Base-by-base conservation (phyloP, 2,113 vertebrate genomes). In the Bujurquina vittata region DNA sequence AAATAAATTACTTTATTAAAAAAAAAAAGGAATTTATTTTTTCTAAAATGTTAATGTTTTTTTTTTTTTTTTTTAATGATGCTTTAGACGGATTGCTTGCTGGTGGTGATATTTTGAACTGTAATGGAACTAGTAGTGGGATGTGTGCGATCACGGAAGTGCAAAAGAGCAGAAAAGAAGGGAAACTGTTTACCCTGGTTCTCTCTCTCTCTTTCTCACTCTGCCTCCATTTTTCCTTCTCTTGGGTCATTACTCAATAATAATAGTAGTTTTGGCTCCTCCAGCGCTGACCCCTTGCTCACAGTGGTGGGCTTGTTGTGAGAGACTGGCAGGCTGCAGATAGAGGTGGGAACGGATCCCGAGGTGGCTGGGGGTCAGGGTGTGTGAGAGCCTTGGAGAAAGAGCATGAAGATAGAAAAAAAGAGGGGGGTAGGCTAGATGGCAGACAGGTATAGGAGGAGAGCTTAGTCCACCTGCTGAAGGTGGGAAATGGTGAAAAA, bases 201-300 rank as follows among this genome's bases (percentile, higher is more conserved):
- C 60, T 65, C 74, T 54, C 31, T 49, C 55, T 52, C 23, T 54
- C 60, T 65, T 67, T 54, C 31, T 49, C 55, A 57, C 18, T 54
- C 61, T 74, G 23, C 67, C 83, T 80, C 65, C 4, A 7, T 85
- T 79, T 87, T 78, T 91, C 49, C 40, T 60, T 87, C 35, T 87
- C 83, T 78, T 72, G 86, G 87, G 90, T 91, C 87, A 91, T 93
- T 92, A 90, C 83, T 8, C 86, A 85, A 79, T 61, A 91, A 92
- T 92, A 92, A 93, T 92, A 93, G 80, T 90, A 89, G 78, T 93
- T 84, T 90, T 93, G 89, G 92, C 92, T 90, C 65, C 80, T 82
- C 74, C 61, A 49, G 63, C 4, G 1, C 78, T 91, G 94, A 89
- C 89, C 92, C 80, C 85, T 91, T 88, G 85, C 91, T 91, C 88